Evolutionary conservation across 2,113 vertebrate species (phyloP).

Genomic region (Macrotis lagotis): DNA sequence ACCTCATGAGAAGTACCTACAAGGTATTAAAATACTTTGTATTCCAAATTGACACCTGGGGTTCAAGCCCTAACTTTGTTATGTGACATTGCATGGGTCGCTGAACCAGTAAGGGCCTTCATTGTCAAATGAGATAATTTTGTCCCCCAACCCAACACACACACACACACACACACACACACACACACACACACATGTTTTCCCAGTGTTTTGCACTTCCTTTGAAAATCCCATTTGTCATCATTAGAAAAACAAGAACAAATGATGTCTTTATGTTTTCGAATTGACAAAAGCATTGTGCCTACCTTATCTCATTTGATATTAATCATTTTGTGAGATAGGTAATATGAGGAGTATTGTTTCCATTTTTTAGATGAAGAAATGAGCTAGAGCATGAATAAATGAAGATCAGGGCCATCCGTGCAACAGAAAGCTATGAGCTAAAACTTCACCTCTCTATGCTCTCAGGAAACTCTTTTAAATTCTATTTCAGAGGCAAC

Average conservation of each 20-base stretch:
- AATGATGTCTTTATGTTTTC: not conserved
- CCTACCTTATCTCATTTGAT: not conserved
- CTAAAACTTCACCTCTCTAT: not conserved
- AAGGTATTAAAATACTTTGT: not conserved
- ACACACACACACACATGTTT: slow-evolving; percentile 39
- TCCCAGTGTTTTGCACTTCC: slow-evolving; percentile 8
- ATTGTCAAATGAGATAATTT: slow-evolving; percentile 27
- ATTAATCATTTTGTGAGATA: not conserved
- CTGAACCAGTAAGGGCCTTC: slow-evolving; percentile 32
- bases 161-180: slow-evolving; percentile 50
- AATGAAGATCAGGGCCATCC: not conserved
- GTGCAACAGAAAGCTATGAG: not conserved
- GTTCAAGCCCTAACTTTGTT: not conserved
- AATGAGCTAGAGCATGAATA: not conserved
- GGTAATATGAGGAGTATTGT: not conserved
- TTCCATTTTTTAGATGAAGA: not conserved
- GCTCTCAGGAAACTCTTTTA: not conserved
- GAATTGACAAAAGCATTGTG: not conserved
- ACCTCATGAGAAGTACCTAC: not conserved
- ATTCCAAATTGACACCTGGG: slow-evolving; percentile 3
- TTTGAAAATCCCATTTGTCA: slow-evolving; percentile 44
- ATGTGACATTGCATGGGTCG: slow-evolving; percentile 6
- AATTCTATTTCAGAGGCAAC: not conserved
- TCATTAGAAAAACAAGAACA: slow-evolving; percentile 41
- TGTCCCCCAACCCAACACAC: slow-evolving; percentile 27